Base-by-base conservation (phyloP, 1,140 invertebrate species). In the Lordiphosa stackelbergi region DNA sequence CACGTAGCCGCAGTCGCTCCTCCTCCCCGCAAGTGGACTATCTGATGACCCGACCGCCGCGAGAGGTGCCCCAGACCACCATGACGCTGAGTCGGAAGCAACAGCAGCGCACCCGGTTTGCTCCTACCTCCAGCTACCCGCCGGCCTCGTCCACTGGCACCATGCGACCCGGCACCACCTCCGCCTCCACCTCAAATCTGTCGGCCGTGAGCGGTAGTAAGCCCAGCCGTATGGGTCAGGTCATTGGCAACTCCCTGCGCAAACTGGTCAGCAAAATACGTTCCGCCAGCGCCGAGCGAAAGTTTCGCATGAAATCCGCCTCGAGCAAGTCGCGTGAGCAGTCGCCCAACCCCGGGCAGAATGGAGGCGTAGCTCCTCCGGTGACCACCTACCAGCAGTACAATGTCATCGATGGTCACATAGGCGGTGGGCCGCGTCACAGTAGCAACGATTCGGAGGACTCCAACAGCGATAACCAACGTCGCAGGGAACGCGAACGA, bases 221-320 rank as follows among this genome's bases (percentile, higher is more conserved):
- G 51, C 73, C 86, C 6, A 64, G 69, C 8, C 69, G 74, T 24
- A 87, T 91, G 42, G 90, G 90, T 1, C 88, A 90, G 6, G 90
- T 90, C 5, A 91, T 91, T 51, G 92, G 92, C 9, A 92, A 93
- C 53, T 94, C 93, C 0, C 92, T 95, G 66, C 89, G 94, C 43
- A 94, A 94, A 74, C 85, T 95, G 46, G 93, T 95, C 3, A 93
- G 93, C 34, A 94, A 94, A 85, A 92, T 95, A 38, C 90, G 93
- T 0, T 94, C 93, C 1, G 92, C 92, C 5, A 94, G 93, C 53
- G 90, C 91, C 0, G 93, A 94, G 83, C 90, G 93, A n/a, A 92
- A 92, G 53, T 90, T 90, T 10, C 90, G 91, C 51, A 90, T 90
- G 88, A 90, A 90, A 58, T 87, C 88, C 5, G 70, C 79, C 13